Percentiles rank a stretch among this genome's conserved stretches.
Conservation (phyloP, 1,140 invertebrate species). For the Sarcophaga bullata region DNA sequence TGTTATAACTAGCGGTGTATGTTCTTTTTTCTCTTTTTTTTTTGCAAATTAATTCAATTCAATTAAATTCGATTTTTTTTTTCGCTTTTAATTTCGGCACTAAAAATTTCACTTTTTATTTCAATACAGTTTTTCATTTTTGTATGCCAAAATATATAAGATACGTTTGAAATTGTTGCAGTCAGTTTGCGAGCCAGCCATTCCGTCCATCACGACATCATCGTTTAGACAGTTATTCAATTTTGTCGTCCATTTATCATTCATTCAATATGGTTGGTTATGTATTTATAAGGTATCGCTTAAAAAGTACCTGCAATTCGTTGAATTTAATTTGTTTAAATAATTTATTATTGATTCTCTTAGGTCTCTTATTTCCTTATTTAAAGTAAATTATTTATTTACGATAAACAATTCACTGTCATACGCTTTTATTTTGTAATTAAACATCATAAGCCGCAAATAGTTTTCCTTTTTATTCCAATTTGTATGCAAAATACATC, state of each 20-base stretch:
- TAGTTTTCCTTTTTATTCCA: neutral
- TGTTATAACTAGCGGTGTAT: too few relatives aligned
- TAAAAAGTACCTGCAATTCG: neutral
- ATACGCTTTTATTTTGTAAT: neutral
- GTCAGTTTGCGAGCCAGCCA: neutral
- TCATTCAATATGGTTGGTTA: slow-evolving; percentile 1
- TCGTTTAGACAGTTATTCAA: neutral
- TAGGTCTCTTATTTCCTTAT: neutral
- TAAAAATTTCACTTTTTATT: slow-evolving; percentile 14
- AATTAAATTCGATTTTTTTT: neutral
- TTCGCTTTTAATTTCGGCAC: neutral
- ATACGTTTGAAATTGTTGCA: neutral
- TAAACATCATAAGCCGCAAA: neutral
- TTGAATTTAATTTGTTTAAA: neutral
- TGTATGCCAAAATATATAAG: neutral
- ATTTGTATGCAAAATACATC: slow-evolving; percentile 14
- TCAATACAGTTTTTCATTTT: neutral
- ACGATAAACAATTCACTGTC: neutral
- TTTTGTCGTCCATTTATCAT: slow-evolving; percentile 14
- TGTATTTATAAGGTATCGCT: neutral
- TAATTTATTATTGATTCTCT: neutral
- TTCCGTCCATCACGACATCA: neutral
- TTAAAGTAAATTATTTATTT: neutral
- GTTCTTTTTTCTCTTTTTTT: too few relatives aligned
- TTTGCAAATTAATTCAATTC: too few relatives aligned